Conservation (phyloP, 2,888 invertebrate species). For the Euplexia lucipara region DNA sequence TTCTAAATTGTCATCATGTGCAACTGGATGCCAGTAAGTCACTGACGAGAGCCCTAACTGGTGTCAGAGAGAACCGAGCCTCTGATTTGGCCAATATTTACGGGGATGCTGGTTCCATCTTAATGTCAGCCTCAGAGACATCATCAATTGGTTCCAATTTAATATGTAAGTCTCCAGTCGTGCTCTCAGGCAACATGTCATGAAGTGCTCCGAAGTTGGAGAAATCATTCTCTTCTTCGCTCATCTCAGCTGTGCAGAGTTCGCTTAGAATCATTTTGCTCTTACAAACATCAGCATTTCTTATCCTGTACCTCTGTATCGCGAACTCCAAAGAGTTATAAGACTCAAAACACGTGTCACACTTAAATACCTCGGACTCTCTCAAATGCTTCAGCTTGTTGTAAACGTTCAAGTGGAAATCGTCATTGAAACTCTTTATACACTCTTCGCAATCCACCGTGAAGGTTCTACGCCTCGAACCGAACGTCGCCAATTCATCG, state of each 20-base stretch:
- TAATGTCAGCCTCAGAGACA: conserved; percentile 58
- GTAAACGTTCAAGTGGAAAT: conserved; percentile 69
- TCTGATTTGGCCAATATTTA: no score
- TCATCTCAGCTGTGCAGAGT: conserved; percentile 83
- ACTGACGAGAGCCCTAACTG: no score
- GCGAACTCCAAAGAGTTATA: conserved; percentile 78
- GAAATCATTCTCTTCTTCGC: conserved; percentile 73
- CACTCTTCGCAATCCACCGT: conserved; percentile 80
- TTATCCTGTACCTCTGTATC: conserved; percentile 74
- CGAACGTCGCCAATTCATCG: conserved; percentile 78
- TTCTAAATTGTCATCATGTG: no score
- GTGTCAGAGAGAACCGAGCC: no score
- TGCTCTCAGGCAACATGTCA: conserved; percentile 76
- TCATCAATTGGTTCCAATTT: conserved; percentile 64
- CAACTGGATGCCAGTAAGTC: no score
- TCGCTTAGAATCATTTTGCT: conserved; percentile 82
- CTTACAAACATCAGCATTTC: conserved; percentile 65
- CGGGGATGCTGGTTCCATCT: conserved; percentile 71
- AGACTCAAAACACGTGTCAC: conserved; percentile 71
- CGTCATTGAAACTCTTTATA: conserved; percentile 77
- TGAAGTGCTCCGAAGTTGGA: conserved; percentile 69
- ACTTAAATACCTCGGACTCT: conserved; percentile 77
- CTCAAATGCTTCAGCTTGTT: conserved; percentile 72
- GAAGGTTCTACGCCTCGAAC: conserved; percentile 68
- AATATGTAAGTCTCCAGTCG: conserved; percentile 66